Base-by-base conservation (phyloP, 2,888 invertebrate genomes). In the Acronicta aceris region DNA sequence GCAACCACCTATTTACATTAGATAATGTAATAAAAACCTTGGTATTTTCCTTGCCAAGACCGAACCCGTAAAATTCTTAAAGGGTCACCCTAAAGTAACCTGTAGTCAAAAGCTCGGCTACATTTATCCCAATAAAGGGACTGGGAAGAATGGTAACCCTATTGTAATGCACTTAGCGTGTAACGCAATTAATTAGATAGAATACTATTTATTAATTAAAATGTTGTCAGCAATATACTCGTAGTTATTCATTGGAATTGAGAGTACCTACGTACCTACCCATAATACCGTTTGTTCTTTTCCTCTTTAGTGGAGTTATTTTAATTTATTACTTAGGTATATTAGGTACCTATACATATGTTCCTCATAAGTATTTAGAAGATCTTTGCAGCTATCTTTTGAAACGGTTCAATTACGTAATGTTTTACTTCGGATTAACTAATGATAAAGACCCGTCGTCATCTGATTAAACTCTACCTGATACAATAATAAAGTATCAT, bases 231-330 rank as follows among this genome's bases (percentile, higher is more conserved):
- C 43, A n/a, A n/a, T n/a, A n/a, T n/a, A n/a, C 27, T 49, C 43
- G 38, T 51, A 45, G 40, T 51, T 54, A 52, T 74, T 63, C 33
- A 54, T 42, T 71, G 63, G 49, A 56, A 65, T 70, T 48, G 49
- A n/a, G 59, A n/a, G n/a, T n/a, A n/a, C n/a, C n/a, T n/a, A 42
- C 17, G 13, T 55, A 25, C 40, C 10, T 36, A 36, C 36, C 12
- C 6, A 38, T 0, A n/a, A n/a, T 38, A 27, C 40, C 16, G 38
- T 13, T 27, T 43, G 42, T 16, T 54, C 42, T 57, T 65, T 61
- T 70, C 62, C 66, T 61, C 51, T 21, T 59, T 30, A 49, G 50
- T 59, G 53, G 41, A 47, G 41, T 55, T 56, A 57, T 58, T 55
- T 52, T 45, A 52, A 49, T 40, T 38, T 38, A 3, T 33, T 47